Base-by-base conservation (phyloP, 2,113 vertebrate species). In the Regulus satrapa region DNA sequence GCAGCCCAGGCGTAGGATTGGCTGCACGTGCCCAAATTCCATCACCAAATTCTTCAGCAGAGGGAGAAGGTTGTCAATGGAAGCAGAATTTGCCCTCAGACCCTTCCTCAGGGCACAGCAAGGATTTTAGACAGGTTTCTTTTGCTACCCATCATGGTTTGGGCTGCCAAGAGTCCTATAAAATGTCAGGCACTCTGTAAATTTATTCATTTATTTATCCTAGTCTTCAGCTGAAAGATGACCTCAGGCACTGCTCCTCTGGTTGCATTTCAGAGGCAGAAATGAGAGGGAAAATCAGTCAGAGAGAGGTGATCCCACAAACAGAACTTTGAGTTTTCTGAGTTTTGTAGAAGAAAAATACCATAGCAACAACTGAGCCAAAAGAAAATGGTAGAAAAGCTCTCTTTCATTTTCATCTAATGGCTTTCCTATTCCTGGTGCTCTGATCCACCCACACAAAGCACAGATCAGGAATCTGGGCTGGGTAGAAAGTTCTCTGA, bases 371-470 rank as follows among this genome's bases (percentile, higher is more conserved):
- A 71, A 16, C 59, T 55, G 67, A 93, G 43, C 43, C 40, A 40
- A 43, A 74, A 83, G 67, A 73, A 86, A 74, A 59, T 55, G 43
- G n/a, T 40, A 74, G 63, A 32, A 77, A 89, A 85, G 12, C 43
- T 93, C 58, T 26, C n/a, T 73, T 78, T 85, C 2, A 0, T 90
- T 94, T 93, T 83, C 68, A 14, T 67, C 43, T 71, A 41, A 48
- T 77, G 63, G 17, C 48, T 93, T 95, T 93, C 74, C 64, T 90
- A 6, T 32, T 92, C 24, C 6, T 84, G 55, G 51, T 71, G 68
- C 83, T 91, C 83, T 91, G 61, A 95, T 95, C 94, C 76, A 64
- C 83, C 80, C 80, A 84, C 61, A 26, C 76, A 81, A 84, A 91
- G 52, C 1, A 3, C 46, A 46, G 31, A 94, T 81, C 36, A 49